These are phyloP conservation scores for Coranthus polyacanthus DNA, from an alignment of 2,797 vertebrate species.

Conservation along the genomic window DNA sequence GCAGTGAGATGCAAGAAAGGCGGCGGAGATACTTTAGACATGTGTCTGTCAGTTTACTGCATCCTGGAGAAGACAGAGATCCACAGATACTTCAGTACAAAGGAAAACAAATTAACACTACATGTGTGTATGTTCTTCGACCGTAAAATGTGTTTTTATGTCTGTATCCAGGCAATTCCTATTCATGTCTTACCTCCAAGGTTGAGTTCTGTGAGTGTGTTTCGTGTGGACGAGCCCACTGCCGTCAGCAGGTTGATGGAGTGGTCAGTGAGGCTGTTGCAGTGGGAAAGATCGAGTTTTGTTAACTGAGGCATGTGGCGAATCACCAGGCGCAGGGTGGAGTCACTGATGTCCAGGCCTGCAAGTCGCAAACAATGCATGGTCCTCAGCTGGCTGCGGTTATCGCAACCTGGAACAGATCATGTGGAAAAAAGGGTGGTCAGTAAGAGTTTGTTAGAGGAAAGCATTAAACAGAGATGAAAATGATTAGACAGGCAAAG, in stretches of 20 bases:
- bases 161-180: not conserved
- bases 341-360: constrained; percentile 94
- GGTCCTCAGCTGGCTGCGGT: constrained; percentile 95
- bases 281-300: constrained; percentile 96
- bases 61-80: constrained; percentile 83
- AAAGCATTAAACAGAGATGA: not conserved
- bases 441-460: not conserved
- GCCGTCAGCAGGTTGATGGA: constrained; percentile 97
- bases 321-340: constrained; percentile 95
- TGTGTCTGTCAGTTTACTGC: constrained; percentile 95
- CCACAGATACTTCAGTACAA: constrained; percentile 4
- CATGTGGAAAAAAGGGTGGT: not conserved
- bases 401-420: constrained; percentile 90
- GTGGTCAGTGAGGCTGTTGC: constrained; percentile 94
- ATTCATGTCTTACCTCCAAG: constrained; percentile 88
- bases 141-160: not conserved
- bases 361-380: constrained; percentile 96
- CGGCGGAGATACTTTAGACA: constrained; percentile 94
- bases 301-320: constrained; percentile 97
- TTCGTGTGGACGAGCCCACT: constrained; percentile 96
- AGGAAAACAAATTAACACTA: not conserved
- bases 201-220: constrained; percentile 95
- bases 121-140: not conserved
- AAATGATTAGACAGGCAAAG: not conserved
- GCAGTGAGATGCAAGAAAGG: constrained; percentile 92